phyloP scores from a whole-genome alignment of 2,888 invertebrate species.

The Plutella xylostella region DNA sequence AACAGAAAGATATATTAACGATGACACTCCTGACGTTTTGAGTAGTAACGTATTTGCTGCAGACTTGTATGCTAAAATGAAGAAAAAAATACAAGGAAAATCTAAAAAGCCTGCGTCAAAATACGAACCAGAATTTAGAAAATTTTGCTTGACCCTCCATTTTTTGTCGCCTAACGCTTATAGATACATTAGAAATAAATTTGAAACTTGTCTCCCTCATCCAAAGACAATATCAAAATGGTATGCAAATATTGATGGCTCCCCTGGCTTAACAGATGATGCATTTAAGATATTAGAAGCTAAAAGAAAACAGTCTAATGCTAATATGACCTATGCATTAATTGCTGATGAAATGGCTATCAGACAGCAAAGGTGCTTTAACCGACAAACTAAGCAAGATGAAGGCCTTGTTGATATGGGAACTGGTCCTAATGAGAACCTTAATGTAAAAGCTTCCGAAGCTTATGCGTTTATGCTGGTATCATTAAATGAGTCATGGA shows the following conservation, averaged over 20 bases:
- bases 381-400: conserved; percentile 13
- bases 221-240: conserved; percentile 12
- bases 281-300: neutral
- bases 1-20: too few relatives aligned
- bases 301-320: neutral
- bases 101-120: too few relatives aligned
- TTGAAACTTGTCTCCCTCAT: conserved; percentile 12
- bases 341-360: conserved; percentile 20
- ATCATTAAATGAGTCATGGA: conserved; percentile 22
- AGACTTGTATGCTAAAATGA: too few relatives aligned
- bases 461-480: conserved; percentile 24
- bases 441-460: conserved; percentile 10
- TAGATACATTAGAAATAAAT: conserved; percentile 12
- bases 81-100: too few relatives aligned
- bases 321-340: conserved; percentile 12
- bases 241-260: conserved; percentile 7
- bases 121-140: too few relatives aligned
- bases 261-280: conserved; percentile 1
- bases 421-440: neutral
- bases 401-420: conserved; percentile 1
- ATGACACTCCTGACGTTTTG: too few relatives aligned
- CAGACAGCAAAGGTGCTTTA: conserved; percentile 11
- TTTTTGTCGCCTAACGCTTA: neutral
- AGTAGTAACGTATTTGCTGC: too few relatives aligned
- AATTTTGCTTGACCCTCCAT: neutral